Evolutionary conservation across 2,113 vertebrate species (phyloP), one percentile per base, ranked within the genome.

Genomic region (Cebidichthys violaceus): DNA sequence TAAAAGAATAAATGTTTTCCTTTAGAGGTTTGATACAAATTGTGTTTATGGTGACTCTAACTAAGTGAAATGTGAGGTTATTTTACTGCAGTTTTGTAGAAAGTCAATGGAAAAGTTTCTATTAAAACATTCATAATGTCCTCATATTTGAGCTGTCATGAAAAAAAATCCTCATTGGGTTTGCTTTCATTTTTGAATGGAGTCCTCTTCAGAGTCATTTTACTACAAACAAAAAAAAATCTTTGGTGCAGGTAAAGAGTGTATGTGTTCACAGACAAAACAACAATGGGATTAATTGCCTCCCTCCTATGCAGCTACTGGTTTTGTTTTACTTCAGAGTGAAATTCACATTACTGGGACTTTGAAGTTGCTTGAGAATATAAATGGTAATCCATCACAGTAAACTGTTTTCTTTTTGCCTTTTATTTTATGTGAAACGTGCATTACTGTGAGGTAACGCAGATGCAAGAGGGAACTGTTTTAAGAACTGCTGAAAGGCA

Each of bases 401-500:
- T 17, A 27, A 70, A 69, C 20, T 1, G 4, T 55, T 45, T 57
- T 55, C 29, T 39, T 45, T 39, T 43, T 43, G 2, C 10, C 15
- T 50, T 77, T 47, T 45, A 10, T 59, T 61, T 79, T 67, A 18
- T 47, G 39, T 33, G 8, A 24, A 50, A 60, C 60, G 27, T 20
- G 15, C 27, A 50, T 60, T 27, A 54, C 41, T 65, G 29, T 72
- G 37, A 33, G 4, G 24, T n/a, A 71, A 74, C 55, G 11, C 31
- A 52, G 55, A 39, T 55, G 17, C 24, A 61, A 37, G 45, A 66
- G 4, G 8, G 11, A 75, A n/a, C 7, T 13, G n/a, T 60, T 82
- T 72, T 47, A 17, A 64, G 78, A 87, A 70, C 47, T 55, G 62
- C 82, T 82, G 70, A 86, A 77, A 75, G 20, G 62, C 43, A 39